Conservation (phyloP, 2,797 vertebrate species). For the Alca torda region DNA sequence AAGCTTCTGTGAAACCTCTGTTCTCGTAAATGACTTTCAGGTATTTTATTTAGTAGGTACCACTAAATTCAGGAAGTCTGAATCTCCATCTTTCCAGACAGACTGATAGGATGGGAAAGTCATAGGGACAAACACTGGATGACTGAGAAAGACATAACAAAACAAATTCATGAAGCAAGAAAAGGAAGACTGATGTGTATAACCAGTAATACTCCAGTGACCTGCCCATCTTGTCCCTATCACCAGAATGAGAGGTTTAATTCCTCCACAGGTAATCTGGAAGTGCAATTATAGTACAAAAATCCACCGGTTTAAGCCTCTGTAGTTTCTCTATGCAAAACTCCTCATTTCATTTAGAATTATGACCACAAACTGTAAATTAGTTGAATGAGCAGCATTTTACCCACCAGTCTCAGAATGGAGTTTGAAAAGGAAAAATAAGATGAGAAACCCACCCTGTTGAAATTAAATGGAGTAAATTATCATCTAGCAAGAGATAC, state of each 20-base stretch:
- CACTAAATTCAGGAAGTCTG: not conserved
- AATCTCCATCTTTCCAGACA: not conserved
- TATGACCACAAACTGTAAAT: not conserved
- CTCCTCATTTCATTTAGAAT: not conserved
- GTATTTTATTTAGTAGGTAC: not conserved
- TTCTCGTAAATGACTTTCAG: not conserved
- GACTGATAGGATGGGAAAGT: not conserved
- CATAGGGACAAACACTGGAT: not conserved
- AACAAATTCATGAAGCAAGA: not conserved
- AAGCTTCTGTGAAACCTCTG: not conserved
- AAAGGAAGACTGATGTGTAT: not conserved
- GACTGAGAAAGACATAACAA: not conserved
- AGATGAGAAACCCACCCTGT: not conserved
- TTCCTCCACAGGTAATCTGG: not conserved
- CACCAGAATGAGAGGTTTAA: not conserved
- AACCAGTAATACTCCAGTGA: not conserved
- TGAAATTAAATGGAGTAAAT: not conserved
- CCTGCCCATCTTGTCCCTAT: not conserved
- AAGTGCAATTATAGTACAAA: not conserved
- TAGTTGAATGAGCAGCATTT: not conserved
- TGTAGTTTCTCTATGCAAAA: not conserved
- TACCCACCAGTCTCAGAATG: not conserved
- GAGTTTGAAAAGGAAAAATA: not conserved
- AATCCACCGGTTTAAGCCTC: not conserved
- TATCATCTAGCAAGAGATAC: not conserved